Evolutionary conservation across 2,113 vertebrate species (phyloP), one percentile per base, ranked within the genome.

Genomic region (Psophia crepitans): DNA sequence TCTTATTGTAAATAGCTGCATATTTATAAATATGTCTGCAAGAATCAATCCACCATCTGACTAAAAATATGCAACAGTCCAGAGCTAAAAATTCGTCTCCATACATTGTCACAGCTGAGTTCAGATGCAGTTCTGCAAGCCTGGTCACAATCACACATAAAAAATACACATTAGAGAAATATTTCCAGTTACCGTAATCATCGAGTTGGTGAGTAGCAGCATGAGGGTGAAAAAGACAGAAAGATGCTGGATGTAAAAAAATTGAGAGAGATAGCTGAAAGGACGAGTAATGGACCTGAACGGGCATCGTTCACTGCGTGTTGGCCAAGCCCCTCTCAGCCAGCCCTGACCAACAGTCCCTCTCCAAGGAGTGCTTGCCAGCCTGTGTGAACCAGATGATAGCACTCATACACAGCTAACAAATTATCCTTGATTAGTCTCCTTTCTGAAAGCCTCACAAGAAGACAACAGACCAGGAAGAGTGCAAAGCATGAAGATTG

Each of bases 241-340:
- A 75, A 27, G 46, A 76, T 43, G 23, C 7, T 9, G 17, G 46
- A 51, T 28, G 27, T 33, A 56, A 66, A 41, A 71, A 69, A 74
- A 23, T 3, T 4, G 41, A 66, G 28, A 2, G 26, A 28, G 51
- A 5, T 2, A 5, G 35, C 51, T 61, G 33, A 46, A 44, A 57
- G 43, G 33, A 19, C 33, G 8, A 14, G 37, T 20, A 56, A 66
- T 0, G 6, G 49, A 13, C 61, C 26, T 37, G 51, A 51, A 56
- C 2, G 26, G 1, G 0, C 26, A 22, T 33, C 27, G 48, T 22
- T 4, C 10, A 11, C 0, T 2, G 9, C 0, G 0, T 7, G 30
- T 8, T 57, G n/a, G 9, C 35, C 46, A 71, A 73, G 49, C 4
- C 30, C 14, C 53, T 74, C 56, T 74, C 54, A 39, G 30, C 24